phyloP scores from a whole-genome alignment of 2,113 vertebrate species.

The Rana temporaria region DNA sequence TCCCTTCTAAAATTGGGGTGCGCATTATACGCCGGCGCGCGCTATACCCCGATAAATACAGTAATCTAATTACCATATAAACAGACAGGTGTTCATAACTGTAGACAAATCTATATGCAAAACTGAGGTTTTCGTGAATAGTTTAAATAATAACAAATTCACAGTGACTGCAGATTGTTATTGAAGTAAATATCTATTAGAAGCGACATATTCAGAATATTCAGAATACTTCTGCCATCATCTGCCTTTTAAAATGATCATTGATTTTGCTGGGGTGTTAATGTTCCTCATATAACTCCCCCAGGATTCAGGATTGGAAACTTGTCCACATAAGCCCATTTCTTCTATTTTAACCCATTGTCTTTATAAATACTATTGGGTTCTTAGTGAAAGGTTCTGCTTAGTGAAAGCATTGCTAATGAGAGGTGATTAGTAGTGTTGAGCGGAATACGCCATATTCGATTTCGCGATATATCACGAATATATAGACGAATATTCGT shows the following conservation, averaged over 20 bases:
- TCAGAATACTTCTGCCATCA: background rate
- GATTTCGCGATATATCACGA: too few species aligned
- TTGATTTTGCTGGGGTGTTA: constrained; percentile 31
- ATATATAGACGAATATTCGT: too few species aligned
- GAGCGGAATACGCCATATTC: too few species aligned
- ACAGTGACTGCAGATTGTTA: background rate
- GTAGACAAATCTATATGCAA: background rate
- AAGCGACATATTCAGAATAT: background rate
- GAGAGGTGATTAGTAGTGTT: too few species aligned
- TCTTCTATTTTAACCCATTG: constrained; percentile 16
- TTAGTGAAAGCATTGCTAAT: background rate
- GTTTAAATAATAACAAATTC: background rate
- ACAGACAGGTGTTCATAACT: background rate
- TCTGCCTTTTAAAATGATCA: constrained; percentile 25
- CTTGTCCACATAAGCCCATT: background rate
- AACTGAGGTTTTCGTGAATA: background rate
- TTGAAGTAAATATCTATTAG: constrained; percentile 21
- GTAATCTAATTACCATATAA: too few species aligned
- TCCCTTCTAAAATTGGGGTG: too few species aligned
- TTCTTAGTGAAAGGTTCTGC: background rate
- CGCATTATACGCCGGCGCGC: too few species aligned
- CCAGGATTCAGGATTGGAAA: constrained; percentile 6
- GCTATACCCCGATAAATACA: too few species aligned
- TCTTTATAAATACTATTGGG: constrained; percentile 8
- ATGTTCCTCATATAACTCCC: constrained; percentile 6